Percentiles rank a stretch among this genome's conserved stretches.
phyloP scores from a whole-genome alignment of 1,140 invertebrate genomes.

The Bombus sylvicola region DNA sequence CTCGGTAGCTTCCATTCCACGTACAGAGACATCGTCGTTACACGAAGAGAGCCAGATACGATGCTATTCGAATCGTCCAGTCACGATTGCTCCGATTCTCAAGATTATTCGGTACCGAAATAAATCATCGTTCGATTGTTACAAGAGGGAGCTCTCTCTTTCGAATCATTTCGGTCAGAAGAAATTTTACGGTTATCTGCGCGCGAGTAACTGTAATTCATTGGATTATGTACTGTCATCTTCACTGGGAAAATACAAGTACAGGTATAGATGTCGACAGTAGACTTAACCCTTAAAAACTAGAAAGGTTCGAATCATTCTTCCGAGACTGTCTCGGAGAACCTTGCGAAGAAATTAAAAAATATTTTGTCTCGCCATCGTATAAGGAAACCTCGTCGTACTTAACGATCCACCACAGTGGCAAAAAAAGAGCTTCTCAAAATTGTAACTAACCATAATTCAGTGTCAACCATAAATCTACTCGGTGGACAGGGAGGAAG shows the following conservation, averaged over 20 bases:
- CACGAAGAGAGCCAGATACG: not conserved
- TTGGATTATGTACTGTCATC: not conserved
- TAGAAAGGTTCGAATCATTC: not conserved
- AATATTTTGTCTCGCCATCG: too few relatives aligned
- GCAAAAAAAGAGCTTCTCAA: not conserved
- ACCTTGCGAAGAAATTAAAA: not conserved
- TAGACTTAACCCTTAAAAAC: not conserved
- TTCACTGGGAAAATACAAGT: not conserved
- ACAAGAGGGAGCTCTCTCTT: constrained; percentile 7
- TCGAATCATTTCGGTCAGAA: not conserved
- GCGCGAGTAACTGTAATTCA: constrained; percentile 23
- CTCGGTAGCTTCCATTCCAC: not conserved
- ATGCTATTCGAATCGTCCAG: constrained; percentile 29
- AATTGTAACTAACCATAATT: constrained; percentile 20
- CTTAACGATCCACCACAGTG: not conserved
- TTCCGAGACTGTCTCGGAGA: not conserved
- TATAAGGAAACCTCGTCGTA: too few relatives aligned
- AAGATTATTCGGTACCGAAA: constrained; percentile 44
- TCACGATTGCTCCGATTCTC: constrained; percentile 53
- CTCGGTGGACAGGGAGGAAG: not conserved
- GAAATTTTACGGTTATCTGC: constrained; percentile 21
- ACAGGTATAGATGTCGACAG: not conserved
- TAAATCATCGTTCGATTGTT: constrained; percentile 36
- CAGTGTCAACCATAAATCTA: constrained; percentile 35
- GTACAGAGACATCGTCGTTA: not conserved